Evolutionary conservation across 2,797 vertebrate genomes (phyloP).

Genomic region (Argentina silus): DNA sequence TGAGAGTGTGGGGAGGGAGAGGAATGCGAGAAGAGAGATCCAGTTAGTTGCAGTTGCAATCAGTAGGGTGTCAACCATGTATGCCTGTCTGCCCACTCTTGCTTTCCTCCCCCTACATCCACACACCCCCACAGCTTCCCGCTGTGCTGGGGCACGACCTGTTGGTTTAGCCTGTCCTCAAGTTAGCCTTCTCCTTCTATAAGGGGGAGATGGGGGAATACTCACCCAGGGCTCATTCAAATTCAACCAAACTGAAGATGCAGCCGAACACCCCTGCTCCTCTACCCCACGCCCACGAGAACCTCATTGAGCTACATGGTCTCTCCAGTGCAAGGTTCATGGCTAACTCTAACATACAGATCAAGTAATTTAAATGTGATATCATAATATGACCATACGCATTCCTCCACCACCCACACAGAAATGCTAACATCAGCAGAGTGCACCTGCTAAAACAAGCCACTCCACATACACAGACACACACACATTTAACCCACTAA

Average conservation of each 20-base stretch:
- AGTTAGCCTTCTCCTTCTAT: not conserved
- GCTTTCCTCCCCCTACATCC: not conserved
- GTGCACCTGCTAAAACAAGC: not conserved
- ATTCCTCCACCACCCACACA: too few species aligned
- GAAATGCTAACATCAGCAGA: not conserved
- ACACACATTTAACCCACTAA: not conserved
- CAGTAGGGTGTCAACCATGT: not conserved
- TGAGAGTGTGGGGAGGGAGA: conserved; percentile 10
- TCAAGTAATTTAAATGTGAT: too few species aligned
- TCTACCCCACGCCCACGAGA: not conserved
- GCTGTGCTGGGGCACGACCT: not conserved
- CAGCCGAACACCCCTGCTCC: not conserved
- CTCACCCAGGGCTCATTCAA: conserved; percentile 10
- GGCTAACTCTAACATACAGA: too few species aligned
- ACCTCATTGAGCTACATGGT: not conserved
- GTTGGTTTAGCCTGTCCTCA: conserved; percentile 1
- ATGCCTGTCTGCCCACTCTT: not conserved
- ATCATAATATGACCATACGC: too few species aligned
- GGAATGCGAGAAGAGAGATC: conserved; percentile 11
- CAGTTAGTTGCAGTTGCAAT: not conserved
- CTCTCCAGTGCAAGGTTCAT: not conserved
- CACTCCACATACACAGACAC: too few species aligned
- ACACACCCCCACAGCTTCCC: not conserved
- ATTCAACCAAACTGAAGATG: conserved; percentile 14
- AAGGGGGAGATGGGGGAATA: not conserved